Evolutionary conservation across 2,888 invertebrate genomes (phyloP).

Genomic region (Mechanitis mazaeus): DNA sequence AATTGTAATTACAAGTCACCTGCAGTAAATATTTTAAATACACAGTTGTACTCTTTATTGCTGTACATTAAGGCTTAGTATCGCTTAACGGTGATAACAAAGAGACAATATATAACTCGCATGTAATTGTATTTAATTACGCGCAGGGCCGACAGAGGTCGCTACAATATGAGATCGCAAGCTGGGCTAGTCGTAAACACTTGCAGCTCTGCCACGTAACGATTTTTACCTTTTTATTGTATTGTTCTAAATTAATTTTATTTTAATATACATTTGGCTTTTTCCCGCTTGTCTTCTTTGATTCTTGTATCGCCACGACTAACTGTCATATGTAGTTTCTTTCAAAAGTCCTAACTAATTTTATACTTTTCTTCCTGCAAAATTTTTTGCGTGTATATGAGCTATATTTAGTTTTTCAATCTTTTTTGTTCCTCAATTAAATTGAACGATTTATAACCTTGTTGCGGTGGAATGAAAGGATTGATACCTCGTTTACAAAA

Average conservation of each 20-base stretch:
- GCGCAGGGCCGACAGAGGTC: slow-evolving; percentile 21
- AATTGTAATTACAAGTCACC: slow-evolving; percentile 16
- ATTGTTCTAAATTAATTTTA: background rate
- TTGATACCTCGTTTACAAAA: no score
- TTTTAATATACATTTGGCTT: no score
- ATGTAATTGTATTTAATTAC: slow-evolving; percentile 32
- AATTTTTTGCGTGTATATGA: no score
- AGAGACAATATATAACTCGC: slow-evolving; percentile 25
- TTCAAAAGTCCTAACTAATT: background rate
- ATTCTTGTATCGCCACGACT: background rate
- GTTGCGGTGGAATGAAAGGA: no score
- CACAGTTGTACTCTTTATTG: background rate
- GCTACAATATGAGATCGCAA: slow-evolving; percentile 24
- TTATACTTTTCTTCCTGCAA: background rate
- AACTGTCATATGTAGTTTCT: background rate
- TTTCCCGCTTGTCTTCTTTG: no score
- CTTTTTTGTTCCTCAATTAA: no score
- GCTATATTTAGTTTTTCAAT: no score
- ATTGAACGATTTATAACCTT: no score
- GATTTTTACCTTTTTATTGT: background rate
- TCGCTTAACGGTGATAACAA: slow-evolving; percentile 15
- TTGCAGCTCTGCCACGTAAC: background rate
- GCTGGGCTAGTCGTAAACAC: slow-evolving; percentile 26
- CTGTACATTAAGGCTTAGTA: slow-evolving; percentile 9
- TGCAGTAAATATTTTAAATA: slow-evolving; percentile 2